These are phyloP conservation scores for Rhynchophorus ferrugineus DNA, from an alignment of 1,140 invertebrate genomes.

Conservation along the genomic window DNA sequence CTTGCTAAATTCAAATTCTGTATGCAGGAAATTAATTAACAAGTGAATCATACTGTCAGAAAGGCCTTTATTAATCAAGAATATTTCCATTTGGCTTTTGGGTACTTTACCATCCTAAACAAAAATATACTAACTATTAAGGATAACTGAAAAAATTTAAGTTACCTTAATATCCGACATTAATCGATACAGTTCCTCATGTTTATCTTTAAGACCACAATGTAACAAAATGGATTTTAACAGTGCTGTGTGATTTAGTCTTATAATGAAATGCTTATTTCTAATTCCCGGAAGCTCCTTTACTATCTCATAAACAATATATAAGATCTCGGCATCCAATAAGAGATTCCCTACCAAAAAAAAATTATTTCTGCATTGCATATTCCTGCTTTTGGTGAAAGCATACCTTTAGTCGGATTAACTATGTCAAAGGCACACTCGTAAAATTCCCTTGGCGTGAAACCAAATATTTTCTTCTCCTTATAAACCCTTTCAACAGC, in stretches of 20 bases:
- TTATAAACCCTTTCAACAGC: slow-evolving; percentile 79
- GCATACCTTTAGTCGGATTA: slow-evolving; percentile 54
- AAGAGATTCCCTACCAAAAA: slow-evolving; percentile 63
- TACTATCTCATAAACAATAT: slow-evolving; percentile 68
- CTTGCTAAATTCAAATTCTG: slow-evolving; percentile 59
- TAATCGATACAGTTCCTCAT: slow-evolving; percentile 25
- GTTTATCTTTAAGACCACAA: slow-evolving; percentile 61
- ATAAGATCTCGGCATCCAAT: slow-evolving; percentile 80
- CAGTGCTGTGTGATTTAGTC: slow-evolving; percentile 76
- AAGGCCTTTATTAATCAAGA: slow-evolving; percentile 58
- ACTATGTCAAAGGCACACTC: slow-evolving; percentile 94
- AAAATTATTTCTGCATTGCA: slow-evolving; percentile 13
- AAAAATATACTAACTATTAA: neutral
- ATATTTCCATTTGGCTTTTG: slow-evolving; percentile 64
- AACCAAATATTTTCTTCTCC: slow-evolving; percentile 72
- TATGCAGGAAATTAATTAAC: slow-evolving; percentile 64
- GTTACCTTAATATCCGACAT: slow-evolving; percentile 24
- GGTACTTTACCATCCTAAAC: slow-evolving; percentile 53
- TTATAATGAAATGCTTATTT: slow-evolving; percentile 63
- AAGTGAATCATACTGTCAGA: slow-evolving; percentile 61
- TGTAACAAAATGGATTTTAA: slow-evolving; percentile 71
- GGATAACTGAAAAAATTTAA: too few species aligned
- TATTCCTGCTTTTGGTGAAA: neutral
- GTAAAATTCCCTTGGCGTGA: slow-evolving; percentile 80
- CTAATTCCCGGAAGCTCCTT: slow-evolving; percentile 60